phyloP scores from a whole-genome alignment of 2,113 vertebrate species.

The Cettia cetti region DNA sequence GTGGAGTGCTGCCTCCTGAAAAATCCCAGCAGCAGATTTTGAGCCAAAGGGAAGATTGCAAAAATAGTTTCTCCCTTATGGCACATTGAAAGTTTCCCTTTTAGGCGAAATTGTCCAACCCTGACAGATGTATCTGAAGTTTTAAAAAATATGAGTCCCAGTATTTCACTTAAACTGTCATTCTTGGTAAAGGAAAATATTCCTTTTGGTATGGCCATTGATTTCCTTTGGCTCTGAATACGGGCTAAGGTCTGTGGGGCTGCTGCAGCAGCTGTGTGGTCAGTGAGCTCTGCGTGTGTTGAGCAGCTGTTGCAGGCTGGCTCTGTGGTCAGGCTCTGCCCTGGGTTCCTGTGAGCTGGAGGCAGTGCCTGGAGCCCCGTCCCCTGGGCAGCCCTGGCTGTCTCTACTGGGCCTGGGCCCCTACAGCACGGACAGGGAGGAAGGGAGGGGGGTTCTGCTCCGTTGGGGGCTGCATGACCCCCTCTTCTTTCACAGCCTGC shows the following conservation, averaged over 20 bases:
- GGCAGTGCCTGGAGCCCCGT: not conserved
- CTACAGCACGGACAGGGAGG: fast-evolving
- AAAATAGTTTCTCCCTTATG: conserved; percentile 66
- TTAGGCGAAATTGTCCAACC: conserved; percentile 13
- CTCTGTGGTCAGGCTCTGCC: not conserved
- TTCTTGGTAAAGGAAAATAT: not conserved
- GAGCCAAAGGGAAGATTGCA: conserved; percentile 55
- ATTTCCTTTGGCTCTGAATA: not conserved
- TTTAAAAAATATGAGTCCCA: conserved; percentile 24
- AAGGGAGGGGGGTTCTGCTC: not conserved
- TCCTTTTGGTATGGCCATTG: not conserved
- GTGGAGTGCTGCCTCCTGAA: not conserved
- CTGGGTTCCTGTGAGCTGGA: not conserved
- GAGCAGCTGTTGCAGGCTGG: not conserved
- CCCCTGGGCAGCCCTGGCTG: fast-evolving
- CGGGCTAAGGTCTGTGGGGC: fast-evolving
- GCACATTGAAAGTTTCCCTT: conserved; percentile 42
- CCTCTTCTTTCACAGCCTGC: no score
- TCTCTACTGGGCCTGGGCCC: not conserved
- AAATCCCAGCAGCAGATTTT: conserved; percentile 52
- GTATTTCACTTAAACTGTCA: conserved; percentile 14
- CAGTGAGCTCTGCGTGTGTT: not conserved
- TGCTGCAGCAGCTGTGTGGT: not conserved
- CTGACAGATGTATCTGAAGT: conserved; percentile 54
- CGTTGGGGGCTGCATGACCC: fast-evolving